These are phyloP conservation scores for Cataglyphis hispanica DNA, from an alignment of 1,140 invertebrate genomes.

Conservation along the genomic window DNA sequence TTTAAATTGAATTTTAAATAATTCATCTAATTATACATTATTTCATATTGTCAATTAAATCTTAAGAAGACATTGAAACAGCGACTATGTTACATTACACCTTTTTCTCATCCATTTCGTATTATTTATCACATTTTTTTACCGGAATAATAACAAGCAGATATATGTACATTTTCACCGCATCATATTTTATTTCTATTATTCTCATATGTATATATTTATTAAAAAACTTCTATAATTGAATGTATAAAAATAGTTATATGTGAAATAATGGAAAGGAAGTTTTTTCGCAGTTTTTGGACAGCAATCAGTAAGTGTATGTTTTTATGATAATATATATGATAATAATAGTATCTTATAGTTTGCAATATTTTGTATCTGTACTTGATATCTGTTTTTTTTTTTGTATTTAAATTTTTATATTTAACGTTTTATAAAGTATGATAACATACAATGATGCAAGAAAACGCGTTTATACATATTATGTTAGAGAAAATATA, in stretches of 20 bases:
- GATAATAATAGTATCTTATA: slow-evolving; percentile 4
- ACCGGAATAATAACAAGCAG: neutral
- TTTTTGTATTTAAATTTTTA: neutral
- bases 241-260: slow-evolving; percentile 35
- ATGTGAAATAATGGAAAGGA: neutral
- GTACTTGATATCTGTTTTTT: neutral
- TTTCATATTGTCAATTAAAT: slow-evolving; percentile 84
- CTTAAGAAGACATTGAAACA: slow-evolving; percentile 77
- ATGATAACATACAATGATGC: neutral
- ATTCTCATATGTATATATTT: slow-evolving; percentile 37
- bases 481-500: neutral
- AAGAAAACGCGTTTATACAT: neutral
- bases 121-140: slow-evolving; percentile 1
- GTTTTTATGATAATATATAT: slow-evolving; percentile 58
- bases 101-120: slow-evolving; percentile 55
- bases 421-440: neutral
- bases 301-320: slow-evolving; percentile 33
- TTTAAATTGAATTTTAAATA: slow-evolving; percentile 77
- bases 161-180: slow-evolving; percentile 25
- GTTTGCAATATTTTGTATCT: neutral
- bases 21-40: slow-evolving; percentile 78
- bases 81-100: slow-evolving; percentile 63
- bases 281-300: slow-evolving; percentile 32
- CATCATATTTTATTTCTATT: slow-evolving; percentile 61
- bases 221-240: slow-evolving; percentile 44